Conservation (phyloP, 2,888 invertebrate species). For the Melanophora roralis region DNA sequence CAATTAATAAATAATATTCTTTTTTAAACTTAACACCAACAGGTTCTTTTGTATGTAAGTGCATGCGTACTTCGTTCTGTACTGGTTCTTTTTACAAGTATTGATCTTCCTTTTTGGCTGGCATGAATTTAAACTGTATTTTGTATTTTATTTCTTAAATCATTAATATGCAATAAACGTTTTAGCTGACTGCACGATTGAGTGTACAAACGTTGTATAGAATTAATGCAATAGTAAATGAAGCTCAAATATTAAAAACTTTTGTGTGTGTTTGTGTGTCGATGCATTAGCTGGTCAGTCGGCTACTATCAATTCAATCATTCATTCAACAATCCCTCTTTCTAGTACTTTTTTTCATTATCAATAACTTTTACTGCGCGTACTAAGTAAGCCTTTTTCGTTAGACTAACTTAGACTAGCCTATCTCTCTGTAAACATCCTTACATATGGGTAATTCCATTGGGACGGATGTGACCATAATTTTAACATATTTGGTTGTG, state of each 20-base stretch:
- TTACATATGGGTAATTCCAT: no score
- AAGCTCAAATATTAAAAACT: slow-evolving; percentile 51
- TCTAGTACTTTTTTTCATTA: slow-evolving; percentile 21
- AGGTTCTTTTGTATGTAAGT: slow-evolving; percentile 37
- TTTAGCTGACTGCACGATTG: slow-evolving; percentile 60
- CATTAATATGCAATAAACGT: slow-evolving; percentile 74
- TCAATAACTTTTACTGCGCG: slow-evolving; percentile 1
- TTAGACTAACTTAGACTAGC: slow-evolving; percentile 40
- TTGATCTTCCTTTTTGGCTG: slow-evolving; percentile 60
- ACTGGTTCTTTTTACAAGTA: slow-evolving; percentile 59
- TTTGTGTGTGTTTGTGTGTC: neutral
- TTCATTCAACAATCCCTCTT: slow-evolving; percentile 24
- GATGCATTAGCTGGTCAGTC: slow-evolving; percentile 46
- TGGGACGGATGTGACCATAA: no score
- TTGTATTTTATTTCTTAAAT: slow-evolving; percentile 24
- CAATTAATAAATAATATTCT: slow-evolving; percentile 61
- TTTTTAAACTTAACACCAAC: slow-evolving; percentile 47
- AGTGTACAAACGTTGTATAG: slow-evolving; percentile 16
- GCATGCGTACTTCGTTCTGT: neutral
- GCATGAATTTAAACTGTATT: slow-evolving; percentile 18
- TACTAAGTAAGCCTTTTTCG: slow-evolving; percentile 40
- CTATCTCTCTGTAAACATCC: slow-evolving; percentile 20
- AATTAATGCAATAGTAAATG: neutral
- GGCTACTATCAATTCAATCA: slow-evolving; percentile 40
- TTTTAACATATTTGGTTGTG: no score